Conservation (phyloP, 2,888 invertebrate species). For the Rhagonycha lutea region DNA sequence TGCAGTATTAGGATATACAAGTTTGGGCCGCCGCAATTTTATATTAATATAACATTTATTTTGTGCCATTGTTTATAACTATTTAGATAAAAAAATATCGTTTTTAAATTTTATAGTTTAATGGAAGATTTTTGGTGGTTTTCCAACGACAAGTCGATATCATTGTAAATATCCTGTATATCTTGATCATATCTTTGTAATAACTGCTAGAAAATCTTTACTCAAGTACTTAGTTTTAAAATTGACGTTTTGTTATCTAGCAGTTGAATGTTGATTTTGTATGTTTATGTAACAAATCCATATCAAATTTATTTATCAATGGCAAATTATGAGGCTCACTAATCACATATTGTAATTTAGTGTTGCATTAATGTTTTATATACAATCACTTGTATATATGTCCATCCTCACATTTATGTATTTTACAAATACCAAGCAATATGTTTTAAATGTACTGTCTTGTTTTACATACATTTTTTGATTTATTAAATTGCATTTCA, state of each 20-base stretch:
- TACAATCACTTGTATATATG: slow-evolving; percentile 43
- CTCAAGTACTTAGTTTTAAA: slow-evolving; percentile 18
- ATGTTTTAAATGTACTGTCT: slow-evolving; percentile 29
- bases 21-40: not conserved
- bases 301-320: slow-evolving; percentile 55
- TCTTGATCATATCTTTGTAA: slow-evolving; percentile 46
- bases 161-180: slow-evolving; percentile 42
- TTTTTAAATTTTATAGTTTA: not conserved
- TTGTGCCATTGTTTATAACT: slow-evolving; percentile 20
- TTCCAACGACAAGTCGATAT: slow-evolving; percentile 14
- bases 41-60: not conserved
- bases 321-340: slow-evolving; percentile 46
- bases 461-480: slow-evolving; percentile 25
- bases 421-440: slow-evolving; percentile 40
- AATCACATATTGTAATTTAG: slow-evolving; percentile 42
- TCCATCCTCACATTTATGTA: slow-evolving; percentile 40
- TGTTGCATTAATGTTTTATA: slow-evolving; percentile 26
- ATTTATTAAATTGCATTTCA: slow-evolving; percentile 4
- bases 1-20: slow-evolving; percentile 23
- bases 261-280: slow-evolving; percentile 33
- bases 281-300: slow-evolving; percentile 53
- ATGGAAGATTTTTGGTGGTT: not conserved
- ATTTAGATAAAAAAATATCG: not conserved
- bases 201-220: slow-evolving; percentile 42
- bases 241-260: slow-evolving; percentile 32